A percentile compares a stretch with the other conserved stretches of the same genome.
Evolutionary conservation across 2,113 vertebrate genomes (phyloP).

Genomic region (Leptobrachium ailaonicum): DNA sequence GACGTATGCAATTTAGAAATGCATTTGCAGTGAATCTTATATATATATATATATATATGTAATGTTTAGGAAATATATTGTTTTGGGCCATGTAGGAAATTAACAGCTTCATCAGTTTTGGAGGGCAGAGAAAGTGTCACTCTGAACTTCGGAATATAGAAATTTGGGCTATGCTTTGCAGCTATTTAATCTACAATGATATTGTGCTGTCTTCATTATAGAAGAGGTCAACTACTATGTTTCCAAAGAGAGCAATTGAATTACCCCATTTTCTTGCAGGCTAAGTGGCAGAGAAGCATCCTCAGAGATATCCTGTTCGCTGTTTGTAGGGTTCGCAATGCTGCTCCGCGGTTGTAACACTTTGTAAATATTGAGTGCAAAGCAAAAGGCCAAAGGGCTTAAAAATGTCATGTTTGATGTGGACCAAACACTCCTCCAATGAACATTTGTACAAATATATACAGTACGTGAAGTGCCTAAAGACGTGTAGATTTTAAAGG

Average conservation of each 20-base stretch:
- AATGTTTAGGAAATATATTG: no score
- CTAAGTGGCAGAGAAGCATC: slow-evolving; percentile 42
- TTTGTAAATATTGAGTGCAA: slow-evolving; percentile 47
- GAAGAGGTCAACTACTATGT: slow-evolving; percentile 22
- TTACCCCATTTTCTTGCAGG: slow-evolving; percentile 45
- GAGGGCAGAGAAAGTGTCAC: no score
- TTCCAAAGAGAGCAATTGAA: slow-evolving; percentile 43
- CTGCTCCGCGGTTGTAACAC: slow-evolving; percentile 20
- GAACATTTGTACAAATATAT: slow-evolving; percentile 42
- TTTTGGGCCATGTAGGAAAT: no score
- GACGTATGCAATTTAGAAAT: no score
- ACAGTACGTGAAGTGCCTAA: slow-evolving; percentile 34
- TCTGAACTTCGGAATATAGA: neutral
- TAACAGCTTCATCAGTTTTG: no score
- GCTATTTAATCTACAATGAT: slow-evolving; percentile 29
- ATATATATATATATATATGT: no score
- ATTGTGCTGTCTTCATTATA: slow-evolving; percentile 30
- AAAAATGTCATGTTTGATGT: slow-evolving; percentile 46
- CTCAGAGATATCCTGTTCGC: slow-evolving; percentile 32
- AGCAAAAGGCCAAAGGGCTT: slow-evolving; percentile 33
- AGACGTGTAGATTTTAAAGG: slow-evolving; percentile 25
- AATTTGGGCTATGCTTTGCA: slow-evolving; percentile 4
- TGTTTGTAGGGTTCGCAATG: slow-evolving; percentile 24
- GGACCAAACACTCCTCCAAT: slow-evolving; percentile 24
- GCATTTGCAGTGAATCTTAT: no score